Evolutionary conservation across 2,888 invertebrate genomes (phyloP), one percentile per base, ranked within the genome.

Genomic region (Drosophila pullipes): DNA sequence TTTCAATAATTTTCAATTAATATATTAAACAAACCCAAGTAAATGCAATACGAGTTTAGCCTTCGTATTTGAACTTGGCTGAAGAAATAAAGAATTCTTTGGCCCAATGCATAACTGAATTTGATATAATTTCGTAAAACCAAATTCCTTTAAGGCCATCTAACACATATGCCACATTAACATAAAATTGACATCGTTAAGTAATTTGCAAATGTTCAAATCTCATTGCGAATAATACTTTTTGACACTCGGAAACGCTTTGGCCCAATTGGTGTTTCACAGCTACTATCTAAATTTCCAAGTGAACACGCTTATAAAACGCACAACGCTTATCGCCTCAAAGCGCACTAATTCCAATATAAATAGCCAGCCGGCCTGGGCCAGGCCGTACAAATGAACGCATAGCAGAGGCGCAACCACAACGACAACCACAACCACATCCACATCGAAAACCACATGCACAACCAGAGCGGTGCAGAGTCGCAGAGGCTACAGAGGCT

Each of bases 271-370:
- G 66, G 70, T 47, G 68, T 57, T 81, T 69, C 82, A 73, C 78
- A 69, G 78, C 66, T 74, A 64, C 81, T 84, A 84, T 84, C 83
- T 88, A 84, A 84, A 84, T 87, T 84, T 89, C 64, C 69, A 72
- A 77, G 63, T 79, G 82, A 85, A 84, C 90, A 89, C 82, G 85
- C 88, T 85, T 87, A 87, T 89, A 75, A 89, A 87, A 84, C 81
- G 76, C 87, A 77, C 88, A 76, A 67, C 61, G 80, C 89, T 85
- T 85, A 90, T 85, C 90, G 78, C 55, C 68, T 66, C 75, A 76
- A 85, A 88, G 89, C 85, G 86, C 85, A 89, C 90, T 81, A 89
- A 88, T 89, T 88, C 81, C 89, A 80, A 74, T 85, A 90, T 85
- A 88, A 85, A 85, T 88, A 76, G 85, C 89, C 73, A 64, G 53